Evolutionary conservation across 2,113 vertebrate species (phyloP).

Genomic region (Upupa epops): DNA sequence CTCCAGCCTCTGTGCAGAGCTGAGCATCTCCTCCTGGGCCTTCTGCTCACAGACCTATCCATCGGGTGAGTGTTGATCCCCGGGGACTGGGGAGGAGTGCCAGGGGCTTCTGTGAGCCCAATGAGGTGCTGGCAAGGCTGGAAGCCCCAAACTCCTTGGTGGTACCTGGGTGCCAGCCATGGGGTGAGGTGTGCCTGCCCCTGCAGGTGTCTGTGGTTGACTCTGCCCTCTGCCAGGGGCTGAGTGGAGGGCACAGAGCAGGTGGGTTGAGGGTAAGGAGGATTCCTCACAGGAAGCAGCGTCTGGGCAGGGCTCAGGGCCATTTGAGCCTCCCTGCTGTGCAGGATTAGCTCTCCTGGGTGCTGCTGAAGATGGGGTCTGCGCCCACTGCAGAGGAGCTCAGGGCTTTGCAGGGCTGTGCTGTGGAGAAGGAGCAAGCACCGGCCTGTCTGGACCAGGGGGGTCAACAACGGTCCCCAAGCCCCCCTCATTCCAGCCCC

Average conservation of each 20-base stretch:
- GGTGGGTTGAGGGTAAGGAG: accelerated
- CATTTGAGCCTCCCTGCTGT: accelerated
- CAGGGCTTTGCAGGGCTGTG: accelerated
- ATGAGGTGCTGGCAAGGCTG: not conserved
- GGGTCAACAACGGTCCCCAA: no score
- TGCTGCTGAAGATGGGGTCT: not conserved
- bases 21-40: accelerated
- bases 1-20: not conserved
- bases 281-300: not conserved
- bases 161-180: accelerated
- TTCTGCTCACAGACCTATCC: accelerated
- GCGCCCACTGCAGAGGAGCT: accelerated
- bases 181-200: accelerated
- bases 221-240: accelerated
- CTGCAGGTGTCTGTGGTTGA: accelerated
- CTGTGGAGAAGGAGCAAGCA: not conserved
- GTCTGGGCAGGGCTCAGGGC: not conserved
- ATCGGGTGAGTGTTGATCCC: accelerated
- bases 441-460: accelerated
- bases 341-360: not conserved
- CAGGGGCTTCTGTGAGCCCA: accelerated
- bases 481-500: not conserved
- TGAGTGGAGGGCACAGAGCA: not conserved
- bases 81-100: not conserved
- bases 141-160: not conserved